Conservation (phyloP, 2,797 vertebrate genomes). For the Gallirallus australis region DNA sequence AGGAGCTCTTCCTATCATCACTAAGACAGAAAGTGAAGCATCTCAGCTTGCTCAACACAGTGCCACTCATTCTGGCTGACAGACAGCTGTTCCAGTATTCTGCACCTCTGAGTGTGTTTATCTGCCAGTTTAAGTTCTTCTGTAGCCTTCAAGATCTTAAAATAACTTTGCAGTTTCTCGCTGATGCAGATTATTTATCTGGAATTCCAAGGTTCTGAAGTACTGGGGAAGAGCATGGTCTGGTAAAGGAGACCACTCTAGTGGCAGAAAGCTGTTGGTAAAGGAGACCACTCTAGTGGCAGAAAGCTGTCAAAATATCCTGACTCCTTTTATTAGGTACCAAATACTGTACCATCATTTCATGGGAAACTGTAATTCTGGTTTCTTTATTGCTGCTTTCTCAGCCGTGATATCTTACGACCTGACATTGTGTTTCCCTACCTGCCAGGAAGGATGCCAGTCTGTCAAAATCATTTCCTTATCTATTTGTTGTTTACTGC, state of each 20-base stretch:
- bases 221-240: not conserved
- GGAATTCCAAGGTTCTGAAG: not conserved
- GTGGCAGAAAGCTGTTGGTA: not conserved
- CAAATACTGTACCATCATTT: not conserved
- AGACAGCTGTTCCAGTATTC: not conserved
- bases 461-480: not conserved
- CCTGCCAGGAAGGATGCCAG: not conserved
- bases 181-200: not conserved
- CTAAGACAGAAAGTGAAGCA: not conserved
- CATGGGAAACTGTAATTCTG: not conserved
- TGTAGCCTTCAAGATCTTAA: not conserved
- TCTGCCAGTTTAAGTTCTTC: not conserved
- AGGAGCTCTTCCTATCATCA: not conserved
- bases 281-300: not conserved
- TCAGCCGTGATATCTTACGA: not conserved
- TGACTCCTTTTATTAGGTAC: not conserved
- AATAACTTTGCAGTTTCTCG: not conserved
- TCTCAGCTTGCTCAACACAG: not conserved
- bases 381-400: not conserved
- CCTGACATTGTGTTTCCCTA: not conserved
- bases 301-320: not conserved
- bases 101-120: not conserved
- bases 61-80: not conserved
- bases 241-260: not conserved
- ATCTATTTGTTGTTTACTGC: not conserved